These are phyloP conservation scores for Catocala sponsa DNA, from an alignment of 2,888 invertebrate species.

Conservation along the genomic window DNA sequence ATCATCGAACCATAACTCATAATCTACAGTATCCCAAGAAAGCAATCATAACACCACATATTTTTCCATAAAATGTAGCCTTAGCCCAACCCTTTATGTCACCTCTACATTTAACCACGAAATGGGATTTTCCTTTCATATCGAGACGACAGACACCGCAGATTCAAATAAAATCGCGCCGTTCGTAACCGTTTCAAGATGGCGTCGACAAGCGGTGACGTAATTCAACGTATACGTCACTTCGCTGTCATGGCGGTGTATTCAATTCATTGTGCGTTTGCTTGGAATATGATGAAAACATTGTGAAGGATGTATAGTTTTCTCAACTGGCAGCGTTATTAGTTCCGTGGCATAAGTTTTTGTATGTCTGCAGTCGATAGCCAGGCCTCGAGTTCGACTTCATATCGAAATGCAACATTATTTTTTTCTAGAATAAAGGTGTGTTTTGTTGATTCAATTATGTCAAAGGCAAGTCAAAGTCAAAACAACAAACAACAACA, in stretches of 20 bases:
- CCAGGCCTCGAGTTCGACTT: too few species aligned
- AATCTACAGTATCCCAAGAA: too few species aligned
- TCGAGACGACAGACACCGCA: not conserved
- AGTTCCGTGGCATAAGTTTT: too few species aligned
- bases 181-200: not conserved
- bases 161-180: constrained; percentile 1
- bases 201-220: constrained; percentile 6
- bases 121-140: constrained; percentile 4
- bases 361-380: too few species aligned
- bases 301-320: not conserved
- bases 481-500: too few species aligned
- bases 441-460: too few species aligned
- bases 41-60: not conserved
- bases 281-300: constrained; percentile 5
- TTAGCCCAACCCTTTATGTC: not conserved
- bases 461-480: too few species aligned
- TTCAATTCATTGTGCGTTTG: constrained; percentile 7
- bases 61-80: not conserved
- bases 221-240: constrained; percentile 9
- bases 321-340: too few species aligned
- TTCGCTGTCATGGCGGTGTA: constrained; percentile 1
- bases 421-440: too few species aligned
- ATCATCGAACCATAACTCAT: too few species aligned
- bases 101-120: not conserved
- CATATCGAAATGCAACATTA: too few species aligned